Percentiles rank a stretch among this genome's conserved stretches.
Evolutionary conservation across 2,888 invertebrate species (phyloP).

Genomic region (Mycalesis mineus): DNA sequence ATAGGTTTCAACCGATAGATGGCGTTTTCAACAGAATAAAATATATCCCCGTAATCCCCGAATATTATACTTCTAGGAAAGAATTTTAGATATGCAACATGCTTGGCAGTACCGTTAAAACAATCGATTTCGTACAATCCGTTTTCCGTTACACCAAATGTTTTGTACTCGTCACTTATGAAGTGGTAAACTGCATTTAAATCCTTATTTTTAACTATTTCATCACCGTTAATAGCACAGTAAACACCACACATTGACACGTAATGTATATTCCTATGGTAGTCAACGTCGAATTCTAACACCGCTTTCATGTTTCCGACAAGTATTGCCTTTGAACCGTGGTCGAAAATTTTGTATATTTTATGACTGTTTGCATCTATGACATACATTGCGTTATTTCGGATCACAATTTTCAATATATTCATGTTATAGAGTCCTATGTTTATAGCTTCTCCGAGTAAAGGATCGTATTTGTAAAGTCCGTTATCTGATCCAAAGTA

Average conservation of each 20-base stretch:
- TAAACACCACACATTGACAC: constrained; percentile 64
- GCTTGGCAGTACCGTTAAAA: constrained; percentile 56
- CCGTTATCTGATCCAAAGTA: constrained; percentile 68
- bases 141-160: constrained; percentile 50
- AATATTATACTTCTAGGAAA: constrained; percentile 55
- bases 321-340: constrained; percentile 43
- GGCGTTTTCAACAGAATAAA: constrained; percentile 50
- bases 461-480: constrained; percentile 58
- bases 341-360: constrained; percentile 57
- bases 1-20: constrained; percentile 61
- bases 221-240: constrained; percentile 47
- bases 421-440: constrained; percentile 65
- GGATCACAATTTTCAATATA: constrained; percentile 58
- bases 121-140: constrained; percentile 59
- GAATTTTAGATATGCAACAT: constrained; percentile 49
- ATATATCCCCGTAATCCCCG: constrained; percentile 68
- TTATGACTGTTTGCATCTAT: constrained; percentile 64
- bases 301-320: constrained; percentile 53
- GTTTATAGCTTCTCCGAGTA: constrained; percentile 47
- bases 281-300: constrained; percentile 62
- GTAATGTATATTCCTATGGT: constrained; percentile 53
- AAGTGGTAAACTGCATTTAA: constrained; percentile 52
- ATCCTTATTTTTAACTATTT: constrained; percentile 56
- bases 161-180: constrained; percentile 48
- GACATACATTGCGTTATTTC: constrained; percentile 61